Percentiles rank a stretch among this genome's conserved stretches.
Conservation (phyloP, 2,797 vertebrate genomes). For the Clarias fuscus region DNA sequence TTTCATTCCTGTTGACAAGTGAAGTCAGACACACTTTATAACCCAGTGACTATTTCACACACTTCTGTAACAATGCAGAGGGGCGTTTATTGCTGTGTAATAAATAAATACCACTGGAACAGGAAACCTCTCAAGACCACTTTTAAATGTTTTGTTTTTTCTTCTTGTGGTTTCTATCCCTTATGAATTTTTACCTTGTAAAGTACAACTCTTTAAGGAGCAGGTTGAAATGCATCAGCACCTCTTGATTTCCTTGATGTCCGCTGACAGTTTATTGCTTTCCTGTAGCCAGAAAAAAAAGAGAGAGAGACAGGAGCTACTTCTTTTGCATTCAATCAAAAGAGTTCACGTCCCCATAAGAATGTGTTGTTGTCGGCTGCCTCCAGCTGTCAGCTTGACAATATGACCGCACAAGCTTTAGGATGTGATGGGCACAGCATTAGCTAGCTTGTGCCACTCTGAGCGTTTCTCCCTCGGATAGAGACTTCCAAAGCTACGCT, state of each 20-base stretch:
- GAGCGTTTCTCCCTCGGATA: slow-evolving; percentile 57
- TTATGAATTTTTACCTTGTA: neutral
- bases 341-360: slow-evolving; percentile 48
- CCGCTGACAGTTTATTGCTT: slow-evolving; percentile 42
- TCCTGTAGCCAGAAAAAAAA: slow-evolving; percentile 7
- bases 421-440: slow-evolving; percentile 53
- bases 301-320: slow-evolving; percentile 30
- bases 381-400: slow-evolving; percentile 52
- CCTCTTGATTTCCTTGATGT: slow-evolving; percentile 18
- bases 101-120: neutral
- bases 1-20: slow-evolving; percentile 43
- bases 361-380: slow-evolving; percentile 48
- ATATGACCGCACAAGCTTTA: slow-evolving; percentile 51
- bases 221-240: slow-evolving; percentile 23
- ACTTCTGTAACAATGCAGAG: slow-evolving; percentile 9
- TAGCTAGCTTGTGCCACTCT: slow-evolving; percentile 56
- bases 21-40: slow-evolving; percentile 41
- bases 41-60: slow-evolving; percentile 36
- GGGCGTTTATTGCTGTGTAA: slow-evolving; percentile 1
- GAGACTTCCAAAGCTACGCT: slow-evolving; percentile 63
- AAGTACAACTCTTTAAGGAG: slow-evolving; percentile 35
- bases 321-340: slow-evolving; percentile 48
- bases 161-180: neutral
- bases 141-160: neutral
- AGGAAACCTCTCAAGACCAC: neutral